Percentiles rank a stretch among this genome's conserved stretches.
phyloP scores from a whole-genome alignment of 2,888 invertebrate genomes.

The Doris montereyensis region DNA sequence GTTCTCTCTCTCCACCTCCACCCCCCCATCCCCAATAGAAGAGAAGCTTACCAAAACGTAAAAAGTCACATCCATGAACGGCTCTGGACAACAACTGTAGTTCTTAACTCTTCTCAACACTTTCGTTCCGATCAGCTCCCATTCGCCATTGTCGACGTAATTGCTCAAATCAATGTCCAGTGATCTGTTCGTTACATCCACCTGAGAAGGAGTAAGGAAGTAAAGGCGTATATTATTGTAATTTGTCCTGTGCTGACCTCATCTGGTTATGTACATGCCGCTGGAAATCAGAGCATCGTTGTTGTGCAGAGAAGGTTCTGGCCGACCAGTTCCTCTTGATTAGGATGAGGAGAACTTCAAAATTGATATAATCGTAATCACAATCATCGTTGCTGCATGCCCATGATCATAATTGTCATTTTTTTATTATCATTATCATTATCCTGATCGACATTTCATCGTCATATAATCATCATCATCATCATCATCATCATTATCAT shows the following conservation, averaged over 20 bases:
- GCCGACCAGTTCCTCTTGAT: no score
- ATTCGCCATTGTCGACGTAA: slow-evolving; percentile 77
- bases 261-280: not conserved
- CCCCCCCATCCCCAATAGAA: not conserved
- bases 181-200: slow-evolving; percentile 66
- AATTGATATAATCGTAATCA: no score
- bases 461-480: no score
- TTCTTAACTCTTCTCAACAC: slow-evolving; percentile 73
- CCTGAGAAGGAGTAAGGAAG: slow-evolving; percentile 34
- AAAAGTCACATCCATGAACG: slow-evolving; percentile 76
- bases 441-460: no score
- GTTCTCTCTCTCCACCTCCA: not conserved
- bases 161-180: slow-evolving; percentile 75
- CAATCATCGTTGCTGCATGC: not conserved
- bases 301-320: not conserved
- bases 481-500: no score
- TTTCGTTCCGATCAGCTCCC: slow-evolving; percentile 75
- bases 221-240: not conserved
- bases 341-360: no score
- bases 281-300: not conserved
- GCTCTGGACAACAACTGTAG: slow-evolving; percentile 75
- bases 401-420: no score
- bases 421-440: no score
- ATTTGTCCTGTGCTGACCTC: not conserved
- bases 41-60: slow-evolving; percentile 51